Conservation (phyloP, 2,888 invertebrate species). For the Aleiodes alternator region DNA sequence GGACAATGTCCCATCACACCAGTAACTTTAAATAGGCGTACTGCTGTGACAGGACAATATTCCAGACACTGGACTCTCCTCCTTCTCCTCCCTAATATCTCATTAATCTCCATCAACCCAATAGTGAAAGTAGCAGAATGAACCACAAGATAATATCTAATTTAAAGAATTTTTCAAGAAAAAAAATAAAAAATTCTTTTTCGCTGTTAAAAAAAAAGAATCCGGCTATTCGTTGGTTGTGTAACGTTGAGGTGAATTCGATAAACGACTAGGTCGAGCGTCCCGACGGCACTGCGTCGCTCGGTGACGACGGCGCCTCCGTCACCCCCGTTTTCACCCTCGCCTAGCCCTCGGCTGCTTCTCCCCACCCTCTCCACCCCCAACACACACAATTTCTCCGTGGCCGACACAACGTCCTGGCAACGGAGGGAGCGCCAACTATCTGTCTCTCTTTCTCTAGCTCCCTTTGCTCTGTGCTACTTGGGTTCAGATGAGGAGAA, state of each 20-base stretch:
- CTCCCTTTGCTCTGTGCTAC: background rate
- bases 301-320: constrained; percentile 71
- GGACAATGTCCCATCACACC: constrained; percentile 95
- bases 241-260: constrained; percentile 44
- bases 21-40: constrained; percentile 87
- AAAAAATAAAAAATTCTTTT: background rate
- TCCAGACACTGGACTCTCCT: constrained; percentile 79
- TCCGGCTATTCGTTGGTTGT: background rate
- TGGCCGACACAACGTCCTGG: constrained; percentile 41
- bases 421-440: constrained; percentile 46
- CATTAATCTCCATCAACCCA: background rate
- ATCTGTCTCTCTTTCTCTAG: background rate
- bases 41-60: constrained; percentile 99
- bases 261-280: constrained; percentile 69
- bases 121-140: background rate
- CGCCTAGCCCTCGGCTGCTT: constrained; percentile 46
- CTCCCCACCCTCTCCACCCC: background rate
- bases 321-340: constrained; percentile 62
- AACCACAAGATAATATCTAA: background rate
- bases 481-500: background rate
- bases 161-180: background rate
- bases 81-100: no score
- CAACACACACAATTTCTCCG: constrained; percentile 5
- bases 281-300: constrained; percentile 74
- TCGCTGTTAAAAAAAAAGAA: background rate